Evolutionary conservation across 1,140 invertebrate genomes (phyloP).

Genomic region (Camponotus floridanus): DNA sequence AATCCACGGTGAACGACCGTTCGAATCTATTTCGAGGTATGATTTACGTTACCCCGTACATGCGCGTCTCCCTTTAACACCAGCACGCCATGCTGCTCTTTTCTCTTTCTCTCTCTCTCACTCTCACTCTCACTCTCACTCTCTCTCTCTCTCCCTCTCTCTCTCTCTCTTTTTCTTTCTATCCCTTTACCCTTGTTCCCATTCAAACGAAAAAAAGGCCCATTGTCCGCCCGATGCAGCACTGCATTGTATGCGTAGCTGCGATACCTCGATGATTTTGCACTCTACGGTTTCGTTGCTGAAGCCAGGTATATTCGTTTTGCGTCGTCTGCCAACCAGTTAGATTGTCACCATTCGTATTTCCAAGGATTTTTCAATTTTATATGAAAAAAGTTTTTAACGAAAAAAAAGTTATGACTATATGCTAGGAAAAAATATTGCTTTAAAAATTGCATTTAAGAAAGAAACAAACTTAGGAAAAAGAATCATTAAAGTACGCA

Average conservation of each 20-base stretch:
- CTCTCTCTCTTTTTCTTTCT: no score
- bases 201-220: constrained; percentile 61
- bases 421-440: neutral
- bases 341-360: neutral
- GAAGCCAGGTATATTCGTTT: constrained; percentile 14
- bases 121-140: neutral
- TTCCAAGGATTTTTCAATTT: constrained; percentile 15
- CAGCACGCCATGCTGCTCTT: constrained; percentile 14
- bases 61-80: constrained; percentile 27
- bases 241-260: constrained; percentile 68
- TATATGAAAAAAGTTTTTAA: neutral
- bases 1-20: constrained; percentile 40
- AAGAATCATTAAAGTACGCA: neutral
- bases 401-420: neutral
- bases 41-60: constrained; percentile 71
- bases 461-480: neutral
- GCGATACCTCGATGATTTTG: constrained; percentile 62
- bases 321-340: constrained; percentile 2
- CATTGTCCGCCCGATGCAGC: constrained; percentile 62
- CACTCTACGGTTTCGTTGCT: constrained; percentile 35
- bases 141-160: constrained; percentile 34
- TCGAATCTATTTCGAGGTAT: constrained; percentile 70
- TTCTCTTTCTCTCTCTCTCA: neutral
- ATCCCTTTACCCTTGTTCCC: constrained; percentile 41
- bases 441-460: neutral